Conservation (phyloP, 1,140 invertebrate genomes). For the Macrobrachium nipponense region DNA sequence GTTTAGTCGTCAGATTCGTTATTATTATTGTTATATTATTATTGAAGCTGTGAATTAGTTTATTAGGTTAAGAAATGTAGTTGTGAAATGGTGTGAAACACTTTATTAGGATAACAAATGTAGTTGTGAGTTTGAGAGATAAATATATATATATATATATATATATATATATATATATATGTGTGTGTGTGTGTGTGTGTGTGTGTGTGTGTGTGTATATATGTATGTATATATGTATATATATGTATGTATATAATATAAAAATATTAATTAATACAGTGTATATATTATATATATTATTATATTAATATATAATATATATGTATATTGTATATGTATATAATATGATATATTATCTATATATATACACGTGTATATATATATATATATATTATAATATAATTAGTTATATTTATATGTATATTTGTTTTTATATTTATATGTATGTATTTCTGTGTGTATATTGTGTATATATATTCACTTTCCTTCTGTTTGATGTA, state of each 20-base stretch:
- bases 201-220: neutral
- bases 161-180: constrained; percentile 12
- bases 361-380: no score
- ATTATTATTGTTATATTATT: no score
- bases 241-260: neutral
- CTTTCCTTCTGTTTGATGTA: neutral
- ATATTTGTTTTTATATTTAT: neutral
- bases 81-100: no score
- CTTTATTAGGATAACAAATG: no score
- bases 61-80: neutral
- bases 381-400: no score
- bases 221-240: neutral
- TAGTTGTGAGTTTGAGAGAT: no score
- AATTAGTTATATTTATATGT: neutral
- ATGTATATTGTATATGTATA: no score
- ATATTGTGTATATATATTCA: neutral
- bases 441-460: no score
- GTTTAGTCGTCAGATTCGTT: no score
- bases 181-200: neutral
- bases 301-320: constrained; percentile 17
- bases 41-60: neutral
- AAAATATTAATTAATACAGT: no score
- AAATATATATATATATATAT: neutral
- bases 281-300: neutral
- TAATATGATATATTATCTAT: neutral